Percentiles rank a stretch among this genome's conserved stretches.
These are phyloP conservation scores for Lepidurus packardi DNA, from an alignment of 1,140 invertebrate species.

Conservation along the genomic window DNA sequence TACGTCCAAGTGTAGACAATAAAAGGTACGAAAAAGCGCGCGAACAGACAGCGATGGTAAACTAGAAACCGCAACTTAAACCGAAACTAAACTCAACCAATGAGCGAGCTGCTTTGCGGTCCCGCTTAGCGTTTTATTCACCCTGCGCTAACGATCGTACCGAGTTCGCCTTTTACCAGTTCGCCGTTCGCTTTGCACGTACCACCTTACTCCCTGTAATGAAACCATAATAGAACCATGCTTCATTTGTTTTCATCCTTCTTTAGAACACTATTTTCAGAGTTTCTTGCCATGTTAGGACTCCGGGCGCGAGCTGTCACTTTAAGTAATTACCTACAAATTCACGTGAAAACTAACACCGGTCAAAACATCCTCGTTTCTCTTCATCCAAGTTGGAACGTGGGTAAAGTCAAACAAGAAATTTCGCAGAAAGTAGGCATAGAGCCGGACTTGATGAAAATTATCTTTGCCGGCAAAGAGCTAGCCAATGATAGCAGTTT, in stretches of 20 bases:
- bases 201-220: background rate
- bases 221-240: background rate
- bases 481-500: conserved; percentile 64
- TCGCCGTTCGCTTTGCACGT: background rate
- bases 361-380: conserved; percentile 61
- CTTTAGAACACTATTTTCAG: background rate
- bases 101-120: too few species aligned
- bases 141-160: too few species aligned
- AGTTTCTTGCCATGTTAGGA: background rate
- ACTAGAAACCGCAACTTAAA: too few species aligned
- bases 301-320: conserved; percentile 37
- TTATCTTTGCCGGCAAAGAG: conserved; percentile 80
- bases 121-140: too few species aligned
- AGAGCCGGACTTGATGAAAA: conserved; percentile 64
- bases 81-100: too few species aligned
- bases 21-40: too few species aligned
- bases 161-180: background rate
- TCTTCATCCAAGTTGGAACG: conserved; percentile 67
- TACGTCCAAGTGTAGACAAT: too few species aligned
- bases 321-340: conserved; percentile 57
- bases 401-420: conserved; percentile 65
- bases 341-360: conserved; percentile 65
- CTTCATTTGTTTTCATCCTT: background rate
- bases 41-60: too few species aligned
- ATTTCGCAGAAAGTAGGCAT: conserved; percentile 63